Conservation (phyloP, 2,888 invertebrate genomes). For the Elysia crispata region DNA sequence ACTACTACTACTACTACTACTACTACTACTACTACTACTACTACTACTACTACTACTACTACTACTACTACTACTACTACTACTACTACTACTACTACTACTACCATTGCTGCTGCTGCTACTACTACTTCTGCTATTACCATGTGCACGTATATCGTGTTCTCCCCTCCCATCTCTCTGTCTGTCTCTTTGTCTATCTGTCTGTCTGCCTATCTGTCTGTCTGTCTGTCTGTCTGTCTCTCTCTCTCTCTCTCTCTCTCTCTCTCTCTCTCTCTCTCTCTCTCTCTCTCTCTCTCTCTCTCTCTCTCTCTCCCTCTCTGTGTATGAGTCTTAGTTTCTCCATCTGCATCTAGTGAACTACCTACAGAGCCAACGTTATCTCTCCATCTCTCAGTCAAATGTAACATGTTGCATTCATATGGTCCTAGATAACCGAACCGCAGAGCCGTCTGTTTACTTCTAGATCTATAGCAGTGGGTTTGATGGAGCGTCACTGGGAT, state of each 20-base stretch:
- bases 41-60: constrained; percentile 38
- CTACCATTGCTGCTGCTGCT: constrained; percentile 23
- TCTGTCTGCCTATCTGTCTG: neutral
- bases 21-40: constrained; percentile 39
- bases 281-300: constrained; percentile 6
- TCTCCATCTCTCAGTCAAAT: neutral
- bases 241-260: neutral
- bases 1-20: constrained; percentile 35
- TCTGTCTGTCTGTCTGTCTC: constrained; percentile 15
- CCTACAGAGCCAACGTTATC: neutral
- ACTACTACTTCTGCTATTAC: too few species aligned
- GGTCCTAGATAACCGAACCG: too few species aligned
- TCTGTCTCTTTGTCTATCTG: neutral
- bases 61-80: constrained; percentile 40
- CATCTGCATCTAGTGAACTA: neutral
- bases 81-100: constrained; percentile 42
- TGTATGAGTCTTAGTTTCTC: neutral
- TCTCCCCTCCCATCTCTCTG: neutral
- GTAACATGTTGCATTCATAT: too few species aligned
- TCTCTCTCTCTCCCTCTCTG: constrained; percentile 16
- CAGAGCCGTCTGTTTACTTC: too few species aligned
- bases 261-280: neutral
- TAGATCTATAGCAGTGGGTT: too few species aligned
- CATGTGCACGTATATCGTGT: neutral
- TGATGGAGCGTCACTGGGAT: too few species aligned